Percentiles rank a stretch among this genome's conserved stretches.
Conservation (phyloP, 2,888 invertebrate genomes). For the Leptura quadrifasciata region DNA sequence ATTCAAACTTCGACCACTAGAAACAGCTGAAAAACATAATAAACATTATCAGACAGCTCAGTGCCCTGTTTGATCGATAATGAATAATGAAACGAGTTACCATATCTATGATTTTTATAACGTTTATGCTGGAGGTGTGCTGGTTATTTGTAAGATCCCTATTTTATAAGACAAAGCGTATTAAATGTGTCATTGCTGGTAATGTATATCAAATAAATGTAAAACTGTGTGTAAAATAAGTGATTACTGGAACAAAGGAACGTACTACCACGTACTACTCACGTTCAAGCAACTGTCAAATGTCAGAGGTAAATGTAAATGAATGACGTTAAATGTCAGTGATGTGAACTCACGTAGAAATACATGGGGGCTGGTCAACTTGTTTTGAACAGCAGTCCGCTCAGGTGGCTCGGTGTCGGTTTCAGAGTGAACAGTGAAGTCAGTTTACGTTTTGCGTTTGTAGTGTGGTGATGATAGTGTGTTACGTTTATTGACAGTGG, state of each 20-base stretch:
- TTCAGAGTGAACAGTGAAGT: too few species aligned
- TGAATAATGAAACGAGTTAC: neutral
- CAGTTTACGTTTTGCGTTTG: slow-evolving; percentile 33
- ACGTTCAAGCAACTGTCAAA: slow-evolving; percentile 18
- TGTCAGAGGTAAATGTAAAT: slow-evolving; percentile 1
- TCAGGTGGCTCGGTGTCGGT: too few species aligned
- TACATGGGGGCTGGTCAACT: slow-evolving; percentile 43
- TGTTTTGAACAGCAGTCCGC: slow-evolving; percentile 1
- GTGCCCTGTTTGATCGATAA: slow-evolving; percentile 27
- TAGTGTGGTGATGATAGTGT: slow-evolving; percentile 37
- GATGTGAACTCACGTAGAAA: slow-evolving; percentile 9
- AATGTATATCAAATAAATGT: too few species aligned
- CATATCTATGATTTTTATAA: too few species aligned
- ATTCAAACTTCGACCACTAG: slow-evolving; percentile 5
- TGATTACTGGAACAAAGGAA: too few species aligned
- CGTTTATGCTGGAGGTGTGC: neutral
- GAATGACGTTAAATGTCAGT: slow-evolving; percentile 35
- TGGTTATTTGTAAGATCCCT: neutral
- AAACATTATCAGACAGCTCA: slow-evolving; percentile 30
- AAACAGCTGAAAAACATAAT: slow-evolving; percentile 37
- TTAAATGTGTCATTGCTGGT: too few species aligned
- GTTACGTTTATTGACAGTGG: slow-evolving; percentile 46
- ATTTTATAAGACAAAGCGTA: too few species aligned
- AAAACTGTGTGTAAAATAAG: too few species aligned
- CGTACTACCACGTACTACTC: neutral